Base-by-base conservation (phyloP, 2,797 vertebrate species). In the Tokudaia tokunoshimensis region DNA sequence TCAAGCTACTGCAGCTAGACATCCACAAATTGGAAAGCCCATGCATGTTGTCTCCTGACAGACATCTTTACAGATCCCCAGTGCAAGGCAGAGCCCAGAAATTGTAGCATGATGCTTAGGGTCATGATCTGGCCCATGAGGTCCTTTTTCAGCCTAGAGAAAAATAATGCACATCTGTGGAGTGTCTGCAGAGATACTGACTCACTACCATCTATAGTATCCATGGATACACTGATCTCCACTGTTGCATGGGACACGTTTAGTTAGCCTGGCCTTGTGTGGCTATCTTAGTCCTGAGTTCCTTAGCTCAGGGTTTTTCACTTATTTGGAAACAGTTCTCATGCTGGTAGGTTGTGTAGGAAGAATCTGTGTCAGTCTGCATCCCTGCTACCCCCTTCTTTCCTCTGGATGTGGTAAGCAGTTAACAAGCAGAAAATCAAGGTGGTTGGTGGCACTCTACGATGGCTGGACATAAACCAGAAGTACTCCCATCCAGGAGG, bases 401-500 rank as follows among this genome's bases (percentile, higher is more conserved):
- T 87, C 50, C 29, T 76, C 29, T 70, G 59, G 19, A 41, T 26
- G n/a, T 37, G 72, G 31, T 63, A 79, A 74, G 52, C 4, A 74
- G 47, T 92, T 34, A 86, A 52, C 34, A 50, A 52, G 65, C 47
- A 92, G 92, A 52, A 95, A 92, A 96, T 63, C 70, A 57, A 95
- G 61, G 74, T 63, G 85, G 85, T 93, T 78, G 70, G 37, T 37
- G 85, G 74, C 37, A 81, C 87, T 81, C 57, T 44, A 70, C 31
- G 80, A 29, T 91, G 41, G 80, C 80, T 94, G 89, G 82, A 89
- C 91, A 26, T 47, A 91, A 94, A 89, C 59, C 83, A 97, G 81
- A 86, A 47, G 85, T 87, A 91, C 81, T 90, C 59, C 92, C 78
- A 95, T 88, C 74, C 34, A 67, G 74, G 67, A 88, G 89, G 94